These are phyloP conservation scores for Cremastobaeus sp. DNA, from an alignment of 2,888 invertebrate species.

Conservation along the genomic window DNA sequence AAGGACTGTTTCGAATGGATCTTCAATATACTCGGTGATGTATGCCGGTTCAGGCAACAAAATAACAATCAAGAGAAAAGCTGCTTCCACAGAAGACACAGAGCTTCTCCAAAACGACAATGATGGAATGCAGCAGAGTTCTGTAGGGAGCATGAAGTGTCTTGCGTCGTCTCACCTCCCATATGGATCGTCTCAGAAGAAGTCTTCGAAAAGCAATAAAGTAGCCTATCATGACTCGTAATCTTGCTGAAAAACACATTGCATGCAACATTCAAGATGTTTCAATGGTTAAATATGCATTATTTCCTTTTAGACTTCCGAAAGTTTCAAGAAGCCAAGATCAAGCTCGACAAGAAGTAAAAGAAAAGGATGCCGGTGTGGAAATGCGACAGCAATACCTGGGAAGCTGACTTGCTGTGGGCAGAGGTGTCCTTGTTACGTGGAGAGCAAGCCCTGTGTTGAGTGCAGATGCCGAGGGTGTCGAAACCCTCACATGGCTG, in stretches of 20 bases:
- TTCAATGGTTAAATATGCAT: neutral
- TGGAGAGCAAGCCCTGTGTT: slow-evolving; percentile 91
- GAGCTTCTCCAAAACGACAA: slow-evolving; percentile 52
- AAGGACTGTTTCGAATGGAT: slow-evolving; percentile 80
- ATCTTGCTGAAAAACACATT: too few relatives aligned
- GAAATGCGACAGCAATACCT: slow-evolving; percentile 92
- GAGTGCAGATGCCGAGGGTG: slow-evolving; percentile 96
- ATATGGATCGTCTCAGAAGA: slow-evolving; percentile 74
- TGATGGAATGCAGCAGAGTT: slow-evolving; percentile 68
- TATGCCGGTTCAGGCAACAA: slow-evolving; percentile 90
- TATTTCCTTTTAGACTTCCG: slow-evolving; percentile 69
- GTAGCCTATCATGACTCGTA: too few relatives aligned
- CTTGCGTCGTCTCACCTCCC: slow-evolving; percentile 74
- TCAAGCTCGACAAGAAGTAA: slow-evolving; percentile 78
- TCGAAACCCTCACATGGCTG: slow-evolving; percentile 91
- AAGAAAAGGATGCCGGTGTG: slow-evolving; percentile 91
- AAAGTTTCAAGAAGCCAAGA: slow-evolving; percentile 80
- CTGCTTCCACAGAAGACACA: slow-evolving; percentile 80
- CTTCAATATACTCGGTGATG: slow-evolving; percentile 87
- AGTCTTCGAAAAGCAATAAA: slow-evolving; percentile 75
- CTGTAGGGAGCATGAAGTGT: slow-evolving; percentile 73
- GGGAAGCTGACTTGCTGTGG: slow-evolving; percentile 96
- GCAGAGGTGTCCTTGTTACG: slow-evolving; percentile 95
- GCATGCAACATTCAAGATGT: too few relatives aligned
- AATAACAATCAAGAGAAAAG: slow-evolving; percentile 90